These are phyloP conservation scores for Mongoloraphidia duomilia DNA, from an alignment of 2,888 invertebrate genomes.

Conservation along the genomic window DNA sequence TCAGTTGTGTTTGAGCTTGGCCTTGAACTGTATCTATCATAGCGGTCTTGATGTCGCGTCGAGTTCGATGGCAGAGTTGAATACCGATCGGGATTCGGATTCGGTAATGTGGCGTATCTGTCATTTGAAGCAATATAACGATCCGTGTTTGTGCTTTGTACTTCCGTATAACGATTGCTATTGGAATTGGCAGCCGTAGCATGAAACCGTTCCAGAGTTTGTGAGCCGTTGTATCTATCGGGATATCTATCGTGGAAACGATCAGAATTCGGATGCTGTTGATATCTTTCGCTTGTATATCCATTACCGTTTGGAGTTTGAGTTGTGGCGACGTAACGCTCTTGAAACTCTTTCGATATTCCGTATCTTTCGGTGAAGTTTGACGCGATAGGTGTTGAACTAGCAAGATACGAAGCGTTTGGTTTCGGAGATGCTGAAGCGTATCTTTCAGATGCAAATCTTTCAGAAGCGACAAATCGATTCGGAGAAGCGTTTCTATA, in stretches of 20 bases:
- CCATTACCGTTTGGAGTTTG: not conserved
- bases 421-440: conserved; percentile 15
- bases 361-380: not conserved
- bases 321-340: not conserved
- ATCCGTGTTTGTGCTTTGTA: conserved; percentile 7
- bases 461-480: conserved; percentile 8
- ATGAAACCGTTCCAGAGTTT: conserved; percentile 2
- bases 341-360: not conserved
- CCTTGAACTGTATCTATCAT: not conserved
- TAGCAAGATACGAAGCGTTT: conserved; percentile 22
- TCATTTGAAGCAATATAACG: conserved; percentile 8
- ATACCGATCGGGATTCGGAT: conserved; percentile 5
- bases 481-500: not conserved
- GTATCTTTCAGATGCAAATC: conserved; percentile 21
- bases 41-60: not conserved
- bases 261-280: not conserved
- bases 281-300: not conserved
- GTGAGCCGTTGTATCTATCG: conserved; percentile 18
- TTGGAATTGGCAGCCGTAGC: too few relatives aligned
- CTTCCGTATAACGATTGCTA: not conserved
- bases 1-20: not conserved
- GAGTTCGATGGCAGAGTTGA: conserved; percentile 7
- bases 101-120: conserved; percentile 12
- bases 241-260: conserved; percentile 10
- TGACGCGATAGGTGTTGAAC: conserved; percentile 24